phyloP scores from a whole-genome alignment of 2,888 invertebrate genomes.

The Agrochola lota region DNA sequence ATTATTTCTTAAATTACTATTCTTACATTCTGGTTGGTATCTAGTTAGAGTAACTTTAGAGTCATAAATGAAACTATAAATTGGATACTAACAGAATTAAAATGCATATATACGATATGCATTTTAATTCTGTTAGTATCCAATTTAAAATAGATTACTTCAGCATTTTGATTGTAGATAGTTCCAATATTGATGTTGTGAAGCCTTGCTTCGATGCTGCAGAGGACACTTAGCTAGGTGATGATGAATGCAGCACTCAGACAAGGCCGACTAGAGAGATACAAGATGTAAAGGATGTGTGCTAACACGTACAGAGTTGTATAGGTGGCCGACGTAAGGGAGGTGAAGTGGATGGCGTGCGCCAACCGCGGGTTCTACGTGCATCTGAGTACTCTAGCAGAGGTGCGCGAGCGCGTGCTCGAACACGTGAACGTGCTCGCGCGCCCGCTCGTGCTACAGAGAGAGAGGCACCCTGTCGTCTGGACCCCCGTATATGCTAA shows the following conservation, averaged over 20 bases:
- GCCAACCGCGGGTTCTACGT: slow-evolving; percentile 99
- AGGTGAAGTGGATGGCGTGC: slow-evolving; percentile 99
- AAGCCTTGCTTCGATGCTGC: slow-evolving; percentile 40
- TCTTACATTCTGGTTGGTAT: slow-evolving; percentile 9
- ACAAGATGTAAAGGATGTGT: slow-evolving; percentile 22
- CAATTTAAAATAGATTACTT: slow-evolving; percentile 6
- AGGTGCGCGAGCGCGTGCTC: slow-evolving; percentile 98
- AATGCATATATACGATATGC: too few species aligned
- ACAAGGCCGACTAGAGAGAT: slow-evolving; percentile 30
- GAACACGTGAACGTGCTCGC: slow-evolving; percentile 99
- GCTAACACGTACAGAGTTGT: slow-evolving; percentile 67
- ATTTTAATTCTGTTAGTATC: slow-evolving; percentile 8
- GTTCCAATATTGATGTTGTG: slow-evolving; percentile 51
- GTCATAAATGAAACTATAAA: neutral
- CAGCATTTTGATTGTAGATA: slow-evolving; percentile 39
- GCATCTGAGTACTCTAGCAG: slow-evolving; percentile 98
- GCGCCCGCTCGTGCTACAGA: slow-evolving; percentile 96
- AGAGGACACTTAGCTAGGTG: slow-evolving; percentile 63
- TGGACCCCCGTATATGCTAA: slow-evolving; percentile 99
- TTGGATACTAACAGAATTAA: too few species aligned
- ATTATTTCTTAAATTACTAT: neutral
- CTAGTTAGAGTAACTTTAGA: slow-evolving; percentile 17
- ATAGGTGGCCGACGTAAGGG: slow-evolving; percentile 95
- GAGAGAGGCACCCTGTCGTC: slow-evolving; percentile 96
- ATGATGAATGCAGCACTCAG: slow-evolving; percentile 61